Percentiles rank a stretch among this genome's conserved stretches.
These are phyloP conservation scores for Agrypnia vestita DNA, from an alignment of 1,140 invertebrate genomes.

Conservation along the genomic window DNA sequence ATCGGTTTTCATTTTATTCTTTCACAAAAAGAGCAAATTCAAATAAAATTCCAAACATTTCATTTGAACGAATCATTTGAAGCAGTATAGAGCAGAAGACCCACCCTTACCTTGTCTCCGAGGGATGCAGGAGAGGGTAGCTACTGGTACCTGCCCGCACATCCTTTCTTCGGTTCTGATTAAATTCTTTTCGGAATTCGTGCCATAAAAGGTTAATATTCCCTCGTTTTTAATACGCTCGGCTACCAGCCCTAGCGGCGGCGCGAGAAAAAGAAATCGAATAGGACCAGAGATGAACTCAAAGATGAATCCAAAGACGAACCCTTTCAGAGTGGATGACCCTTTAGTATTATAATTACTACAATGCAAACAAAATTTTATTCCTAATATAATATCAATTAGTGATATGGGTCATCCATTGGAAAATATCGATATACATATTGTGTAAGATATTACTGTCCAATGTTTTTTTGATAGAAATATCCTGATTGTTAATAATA, in stretches of 20 bases:
- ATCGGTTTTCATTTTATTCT: no score
- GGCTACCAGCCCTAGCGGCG: constrained; percentile 12
- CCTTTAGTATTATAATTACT: background rate
- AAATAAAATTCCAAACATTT: constrained; percentile 3
- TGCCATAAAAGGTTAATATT: constrained; percentile 45
- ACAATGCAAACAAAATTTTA: no score
- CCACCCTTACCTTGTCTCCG: background rate
- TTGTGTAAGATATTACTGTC: no score
- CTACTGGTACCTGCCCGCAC: constrained; percentile 7
- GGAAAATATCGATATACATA: no score
- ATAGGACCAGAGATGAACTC: constrained; percentile 19
- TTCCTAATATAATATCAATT: no score
- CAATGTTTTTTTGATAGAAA: no score
- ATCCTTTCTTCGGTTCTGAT: constrained; percentile 41
- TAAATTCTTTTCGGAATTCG: constrained; percentile 45
- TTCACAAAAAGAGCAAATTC: no score
- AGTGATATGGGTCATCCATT: no score
- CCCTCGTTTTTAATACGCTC: constrained; percentile 41
- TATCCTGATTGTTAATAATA: no score
- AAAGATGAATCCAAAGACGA: constrained; percentile 15
- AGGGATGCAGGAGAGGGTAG: background rate
- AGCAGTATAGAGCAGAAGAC: background rate
- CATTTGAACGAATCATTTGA: background rate
- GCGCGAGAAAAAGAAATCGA: constrained; percentile 5
- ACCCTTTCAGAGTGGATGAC: background rate